A percentile compares a stretch with the other conserved stretches of the same genome.
phyloP scores from a whole-genome alignment of 2,888 invertebrate genomes.

The Chrysina gloriosa region DNA sequence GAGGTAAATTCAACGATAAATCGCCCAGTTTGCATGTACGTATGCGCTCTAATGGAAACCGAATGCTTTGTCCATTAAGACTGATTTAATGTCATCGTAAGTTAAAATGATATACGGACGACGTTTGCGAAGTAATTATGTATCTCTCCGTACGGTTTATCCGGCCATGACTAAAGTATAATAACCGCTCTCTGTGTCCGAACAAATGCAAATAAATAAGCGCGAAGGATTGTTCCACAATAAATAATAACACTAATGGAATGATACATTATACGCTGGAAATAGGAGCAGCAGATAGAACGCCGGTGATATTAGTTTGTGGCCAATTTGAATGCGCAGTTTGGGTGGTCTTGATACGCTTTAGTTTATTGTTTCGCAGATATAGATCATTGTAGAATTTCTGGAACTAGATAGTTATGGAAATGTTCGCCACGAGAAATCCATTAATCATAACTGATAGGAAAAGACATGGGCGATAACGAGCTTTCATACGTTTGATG shows the following conservation, averaged over 20 bases:
- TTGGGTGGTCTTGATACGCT: no score
- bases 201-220: slow-evolving; percentile 4
- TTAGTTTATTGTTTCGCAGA: no score
- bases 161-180: not conserved
- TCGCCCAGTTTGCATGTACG: not conserved
- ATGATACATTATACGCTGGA: not conserved
- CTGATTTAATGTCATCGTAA: slow-evolving; percentile 19
- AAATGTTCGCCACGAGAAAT: no score
- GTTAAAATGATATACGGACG: slow-evolving; percentile 3
- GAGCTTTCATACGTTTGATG: no score
- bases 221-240: not conserved
- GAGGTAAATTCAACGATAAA: not conserved
- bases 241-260: not conserved
- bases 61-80: slow-evolving; percentile 8
- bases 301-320: not conserved
- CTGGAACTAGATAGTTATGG: no score
- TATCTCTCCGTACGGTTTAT: not conserved
- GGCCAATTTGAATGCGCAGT: not conserved
- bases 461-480: no score
- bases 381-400: no score
- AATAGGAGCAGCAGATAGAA: not conserved
- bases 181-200: not conserved
- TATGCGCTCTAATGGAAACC: not conserved
- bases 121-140: slow-evolving; percentile 11
- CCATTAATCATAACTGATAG: no score